Evolutionary conservation across 2,888 invertebrate species (phyloP).

Genomic region (Hipparchia semele): DNA sequence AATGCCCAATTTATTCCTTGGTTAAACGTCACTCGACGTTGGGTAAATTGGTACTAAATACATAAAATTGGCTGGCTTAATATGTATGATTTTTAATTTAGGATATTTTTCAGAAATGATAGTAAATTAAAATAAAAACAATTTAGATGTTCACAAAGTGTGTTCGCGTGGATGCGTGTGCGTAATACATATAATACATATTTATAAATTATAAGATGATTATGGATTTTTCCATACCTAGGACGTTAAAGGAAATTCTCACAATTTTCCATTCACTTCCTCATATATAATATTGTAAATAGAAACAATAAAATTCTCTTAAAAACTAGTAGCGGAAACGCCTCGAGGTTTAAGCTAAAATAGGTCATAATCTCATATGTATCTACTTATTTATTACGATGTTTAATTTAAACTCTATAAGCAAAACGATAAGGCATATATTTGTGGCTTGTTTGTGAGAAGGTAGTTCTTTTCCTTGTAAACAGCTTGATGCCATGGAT

Average conservation of each 20-base stretch:
- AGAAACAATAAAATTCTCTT: constrained; percentile 14
- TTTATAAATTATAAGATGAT: not conserved
- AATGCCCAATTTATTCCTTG: no score
- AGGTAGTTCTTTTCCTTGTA: constrained; percentile 36
- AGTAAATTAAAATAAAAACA: no score
- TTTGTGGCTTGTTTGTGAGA: not conserved
- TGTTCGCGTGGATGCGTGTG: no score
- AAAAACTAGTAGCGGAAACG: constrained; percentile 31
- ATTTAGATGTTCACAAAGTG: no score
- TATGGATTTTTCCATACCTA: not conserved
- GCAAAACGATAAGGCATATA: constrained; percentile 4
- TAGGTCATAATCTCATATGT: constrained; percentile 25
- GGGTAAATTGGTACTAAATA: no score
- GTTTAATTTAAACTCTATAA: constrained; percentile 18
- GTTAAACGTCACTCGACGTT: no score
- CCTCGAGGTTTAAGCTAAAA: constrained; percentile 29
- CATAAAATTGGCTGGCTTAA: no score
- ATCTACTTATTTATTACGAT: not conserved
- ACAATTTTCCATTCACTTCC: constrained; percentile 8
- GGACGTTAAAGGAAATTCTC: not conserved
- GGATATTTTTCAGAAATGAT: no score
- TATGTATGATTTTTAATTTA: no score
- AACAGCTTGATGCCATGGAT: constrained; percentile 31
- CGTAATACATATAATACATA: not conserved
- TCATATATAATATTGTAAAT: not conserved